Percentiles rank a stretch among this genome's conserved stretches.
Evolutionary conservation across 2,888 invertebrate genomes (phyloP).

Genomic region (Zhuqinia jingwanae): DNA sequence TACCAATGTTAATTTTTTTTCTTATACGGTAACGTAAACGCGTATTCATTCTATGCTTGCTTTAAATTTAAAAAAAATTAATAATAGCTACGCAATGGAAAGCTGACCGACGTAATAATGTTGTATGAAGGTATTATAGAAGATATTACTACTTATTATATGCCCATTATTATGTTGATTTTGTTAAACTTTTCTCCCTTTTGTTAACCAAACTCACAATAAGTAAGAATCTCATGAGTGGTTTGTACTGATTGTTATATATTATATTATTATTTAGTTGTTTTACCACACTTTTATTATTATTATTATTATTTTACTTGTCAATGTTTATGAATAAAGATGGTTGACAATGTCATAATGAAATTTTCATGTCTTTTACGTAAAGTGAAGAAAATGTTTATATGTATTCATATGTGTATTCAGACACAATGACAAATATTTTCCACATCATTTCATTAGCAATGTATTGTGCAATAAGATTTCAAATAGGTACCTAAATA

Average conservation of each 20-base stretch:
- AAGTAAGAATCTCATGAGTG: constrained; percentile 46
- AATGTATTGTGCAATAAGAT: too few relatives aligned
- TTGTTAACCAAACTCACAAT: constrained; percentile 64
- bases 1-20: constrained; percentile 37
- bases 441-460: too few relatives aligned
- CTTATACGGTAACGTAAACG: neutral
- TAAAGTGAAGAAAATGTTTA: too few relatives aligned
- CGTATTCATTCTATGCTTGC: constrained; percentile 7
- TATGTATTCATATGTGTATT: too few relatives aligned
- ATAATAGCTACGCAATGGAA: neutral
- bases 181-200: constrained; percentile 30
- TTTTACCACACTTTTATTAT: neutral
- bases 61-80: constrained; percentile 30
- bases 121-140: constrained; percentile 1
- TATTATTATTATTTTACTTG: constrained; percentile 27
- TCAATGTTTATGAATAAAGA: constrained; percentile 49
- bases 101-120: neutral
- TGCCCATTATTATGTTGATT: constrained; percentile 22
- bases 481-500: too few relatives aligned
- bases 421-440: too few relatives aligned
- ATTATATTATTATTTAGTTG: constrained; percentile 33
- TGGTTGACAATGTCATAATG: neutral
- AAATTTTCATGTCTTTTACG: neutral
- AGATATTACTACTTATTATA: neutral
- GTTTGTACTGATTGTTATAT: constrained; percentile 62